These are phyloP conservation scores for Trochalopteron elliotii DNA, from an alignment of 2,113 vertebrate species.

Conservation along the genomic window DNA sequence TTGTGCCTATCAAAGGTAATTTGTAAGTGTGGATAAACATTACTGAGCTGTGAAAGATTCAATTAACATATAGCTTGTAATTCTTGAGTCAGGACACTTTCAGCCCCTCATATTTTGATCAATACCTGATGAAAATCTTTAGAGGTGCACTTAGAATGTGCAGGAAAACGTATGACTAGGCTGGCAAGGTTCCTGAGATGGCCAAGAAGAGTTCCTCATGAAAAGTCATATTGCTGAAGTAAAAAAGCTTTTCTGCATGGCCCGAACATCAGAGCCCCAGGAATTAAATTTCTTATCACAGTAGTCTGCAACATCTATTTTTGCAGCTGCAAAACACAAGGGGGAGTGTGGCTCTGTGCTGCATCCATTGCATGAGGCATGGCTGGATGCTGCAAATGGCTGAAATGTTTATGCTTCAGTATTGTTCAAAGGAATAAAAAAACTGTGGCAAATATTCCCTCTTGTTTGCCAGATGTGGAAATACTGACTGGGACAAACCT, in stretches of 20 bases:
- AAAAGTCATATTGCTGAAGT: not conserved
- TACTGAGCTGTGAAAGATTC: not conserved
- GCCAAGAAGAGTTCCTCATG: not conserved
- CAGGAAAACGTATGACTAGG: not conserved
- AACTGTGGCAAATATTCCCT: not conserved
- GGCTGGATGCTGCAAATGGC: not conserved
- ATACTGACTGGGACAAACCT: not conserved
- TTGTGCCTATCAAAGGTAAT: not conserved
- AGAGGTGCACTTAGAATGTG: not conserved
- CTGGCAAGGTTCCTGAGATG: not conserved
- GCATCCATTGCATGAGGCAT: not conserved
- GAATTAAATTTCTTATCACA: not conserved
- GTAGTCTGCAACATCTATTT: not conserved
- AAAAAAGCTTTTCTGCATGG: not conserved
- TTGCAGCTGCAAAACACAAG: not conserved
- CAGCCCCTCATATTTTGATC: not conserved
- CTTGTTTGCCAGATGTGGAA: not conserved
- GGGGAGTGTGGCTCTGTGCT: not conserved
- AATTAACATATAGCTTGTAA: not conserved
- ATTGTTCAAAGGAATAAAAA: not conserved
- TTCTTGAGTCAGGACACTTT: not conserved
- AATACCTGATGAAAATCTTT: not conserved
- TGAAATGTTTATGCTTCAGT: not conserved
- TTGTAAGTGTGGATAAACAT: not conserved
- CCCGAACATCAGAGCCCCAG: accelerated